Percentiles rank a stretch among this genome's conserved stretches.
Conservation (phyloP, 2,113 vertebrate genomes). For the Corydoras maculifer region DNA sequence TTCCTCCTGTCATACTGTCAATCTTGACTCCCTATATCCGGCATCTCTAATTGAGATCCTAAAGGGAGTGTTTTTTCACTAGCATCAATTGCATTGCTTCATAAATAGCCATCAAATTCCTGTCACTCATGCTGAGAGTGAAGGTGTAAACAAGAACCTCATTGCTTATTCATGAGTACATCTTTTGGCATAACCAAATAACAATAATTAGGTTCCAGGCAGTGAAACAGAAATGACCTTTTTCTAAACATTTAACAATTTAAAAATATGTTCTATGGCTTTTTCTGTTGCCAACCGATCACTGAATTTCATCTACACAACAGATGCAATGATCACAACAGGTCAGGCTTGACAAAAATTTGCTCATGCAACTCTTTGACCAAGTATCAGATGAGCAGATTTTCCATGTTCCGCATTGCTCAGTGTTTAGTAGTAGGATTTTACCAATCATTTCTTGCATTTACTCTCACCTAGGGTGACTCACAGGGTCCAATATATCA, state of each 20-base stretch:
- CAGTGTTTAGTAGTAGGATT: too few species aligned
- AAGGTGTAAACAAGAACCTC: conserved; percentile 15
- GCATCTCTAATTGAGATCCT: conserved; percentile 15
- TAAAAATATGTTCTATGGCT: not conserved
- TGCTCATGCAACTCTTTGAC: too few species aligned
- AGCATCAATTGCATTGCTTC: conserved; percentile 13
- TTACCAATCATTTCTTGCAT: too few species aligned
- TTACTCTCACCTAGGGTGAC: too few species aligned
- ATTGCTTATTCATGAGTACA: conserved; percentile 38
- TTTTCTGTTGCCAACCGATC: too few species aligned
- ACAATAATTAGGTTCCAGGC: conserved; percentile 22
- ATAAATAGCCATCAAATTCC: conserved; percentile 3
- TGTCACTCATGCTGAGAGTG: conserved; percentile 11
- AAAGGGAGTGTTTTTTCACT: not conserved
- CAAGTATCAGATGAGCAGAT: too few species aligned
- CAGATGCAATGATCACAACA: too few species aligned
- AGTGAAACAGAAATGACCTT: conserved; percentile 25
- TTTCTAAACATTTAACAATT: not conserved
- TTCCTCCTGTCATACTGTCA: conserved; percentile 13
- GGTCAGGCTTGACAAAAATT: too few species aligned
- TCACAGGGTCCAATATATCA: too few species aligned
- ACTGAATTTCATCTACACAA: too few species aligned
- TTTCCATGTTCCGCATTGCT: too few species aligned
- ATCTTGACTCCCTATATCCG: conserved; percentile 1
- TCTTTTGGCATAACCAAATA: conserved; percentile 25